Percentiles rank a stretch among this genome's conserved stretches.
Conservation (phyloP, 2,888 invertebrate genomes). For the Cataglyphis cursor region DNA sequence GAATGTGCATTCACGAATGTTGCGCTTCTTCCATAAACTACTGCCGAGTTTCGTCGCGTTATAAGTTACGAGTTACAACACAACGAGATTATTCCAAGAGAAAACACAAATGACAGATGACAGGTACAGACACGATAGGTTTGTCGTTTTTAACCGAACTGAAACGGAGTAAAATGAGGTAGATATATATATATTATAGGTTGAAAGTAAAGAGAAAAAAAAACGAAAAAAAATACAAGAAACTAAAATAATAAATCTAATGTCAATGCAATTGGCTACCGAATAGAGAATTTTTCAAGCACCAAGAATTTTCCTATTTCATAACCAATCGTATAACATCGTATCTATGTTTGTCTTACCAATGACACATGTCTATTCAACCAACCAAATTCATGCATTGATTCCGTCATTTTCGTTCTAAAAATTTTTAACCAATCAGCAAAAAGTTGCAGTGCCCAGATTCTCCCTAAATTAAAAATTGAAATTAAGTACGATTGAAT, state of each 20-base stretch:
- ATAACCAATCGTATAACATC: neutral
- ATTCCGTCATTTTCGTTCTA: no score
- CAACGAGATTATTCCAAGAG: neutral
- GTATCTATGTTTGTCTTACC: neutral
- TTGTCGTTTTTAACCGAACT: neutral
- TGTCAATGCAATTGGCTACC: neutral
- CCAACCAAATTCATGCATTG: neutral
- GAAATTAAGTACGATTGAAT: neutral
- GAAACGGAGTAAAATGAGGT: neutral
- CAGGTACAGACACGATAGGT: neutral
- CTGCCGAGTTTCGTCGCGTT: neutral
- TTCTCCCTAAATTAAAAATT: no score
- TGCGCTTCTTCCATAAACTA: neutral
- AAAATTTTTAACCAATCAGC: no score
- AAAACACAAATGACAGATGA: neutral
- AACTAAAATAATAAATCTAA: neutral
- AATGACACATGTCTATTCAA: no score
- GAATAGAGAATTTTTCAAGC: neutral
- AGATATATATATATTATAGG: neutral
- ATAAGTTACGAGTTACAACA: neutral
- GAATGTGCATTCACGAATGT: neutral
- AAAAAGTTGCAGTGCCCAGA: no score
- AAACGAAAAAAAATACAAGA: neutral
- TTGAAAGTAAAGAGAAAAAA: neutral
- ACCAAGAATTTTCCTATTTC: neutral